Base-by-base conservation (phyloP, 2,888 invertebrate genomes). In the Holacanthella duospinosa region DNA sequence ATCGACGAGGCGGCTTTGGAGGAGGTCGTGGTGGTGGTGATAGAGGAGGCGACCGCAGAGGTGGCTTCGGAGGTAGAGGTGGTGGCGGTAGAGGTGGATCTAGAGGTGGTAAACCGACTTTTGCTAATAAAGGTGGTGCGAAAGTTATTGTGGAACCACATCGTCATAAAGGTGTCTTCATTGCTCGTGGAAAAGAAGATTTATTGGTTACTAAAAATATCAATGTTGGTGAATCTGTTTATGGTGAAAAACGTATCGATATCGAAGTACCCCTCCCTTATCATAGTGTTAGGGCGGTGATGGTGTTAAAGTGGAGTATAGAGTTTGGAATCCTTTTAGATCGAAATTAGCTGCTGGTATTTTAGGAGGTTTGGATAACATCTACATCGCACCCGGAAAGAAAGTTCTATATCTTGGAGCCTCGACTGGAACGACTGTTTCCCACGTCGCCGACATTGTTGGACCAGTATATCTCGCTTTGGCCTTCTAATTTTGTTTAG, bases 271-370 rank as follows among this genome's bases (percentile, higher is more conserved):
- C 77, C 6, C 43, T 55, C n/a, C n/a, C n/a, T 36, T 6, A 16
- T 16, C 16, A 12, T 36, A 36, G 6, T 43, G 12, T 24, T 75
- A 86, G 84, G 86, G 82, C 64, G 88, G 88, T 61, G 88, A 87
- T 68, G 87, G 88, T 66, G 74, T 74, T 36, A 93, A 99, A 81
- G 82, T 89, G 74, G 99, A 99, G 81, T 97, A 99, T 83, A 86
- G 97, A 81, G 93, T 95, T 16, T 97, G 97, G 96, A 99, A 99
- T 82, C 97, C 97, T 0, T 99, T 97, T 83, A 82, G 99, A 75
- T 99, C 97, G 1, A 99, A 99, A 80, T 80, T 99, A 74, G 99
- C 96, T 0, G 99, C 99, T 1, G 96, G 97, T 0, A 93, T 99
- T 71, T 84, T 99, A 75, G 97, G 97, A 25, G 99, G 99, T 61